These are phyloP conservation scores for Palaemon carinicauda DNA, from an alignment of 1,140 invertebrate species.

Conservation along the genomic window DNA sequence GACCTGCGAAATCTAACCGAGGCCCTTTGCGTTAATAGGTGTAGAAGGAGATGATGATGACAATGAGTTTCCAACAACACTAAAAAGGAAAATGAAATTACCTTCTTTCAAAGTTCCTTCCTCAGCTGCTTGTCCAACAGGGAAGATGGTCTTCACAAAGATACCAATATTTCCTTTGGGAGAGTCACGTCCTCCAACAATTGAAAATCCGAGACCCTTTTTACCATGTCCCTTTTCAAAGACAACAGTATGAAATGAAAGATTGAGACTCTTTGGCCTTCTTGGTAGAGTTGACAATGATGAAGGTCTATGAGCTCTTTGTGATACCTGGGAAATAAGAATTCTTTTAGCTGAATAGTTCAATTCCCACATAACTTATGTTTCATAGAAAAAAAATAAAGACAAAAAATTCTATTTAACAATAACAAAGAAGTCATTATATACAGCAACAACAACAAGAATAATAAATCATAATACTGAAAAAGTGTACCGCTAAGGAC, in stretches of 20 bases:
- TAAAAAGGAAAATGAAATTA: too few species aligned
- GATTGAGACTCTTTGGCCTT: constrained; percentile 60
- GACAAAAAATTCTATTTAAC: too few species aligned
- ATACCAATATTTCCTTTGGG: constrained; percentile 69
- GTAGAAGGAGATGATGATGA: too few species aligned
- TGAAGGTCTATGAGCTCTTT: constrained; percentile 35
- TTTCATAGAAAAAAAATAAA: too few species aligned
- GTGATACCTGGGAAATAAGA: constrained; percentile 18
- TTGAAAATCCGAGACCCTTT: constrained; percentile 69
- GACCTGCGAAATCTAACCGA: too few species aligned
- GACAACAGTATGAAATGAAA: constrained; percentile 61
- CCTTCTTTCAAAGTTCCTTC: constrained; percentile 68
- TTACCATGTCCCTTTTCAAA: constrained; percentile 66
- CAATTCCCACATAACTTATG: background rate
- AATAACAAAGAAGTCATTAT: too few species aligned
- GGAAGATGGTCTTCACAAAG: constrained; percentile 72
- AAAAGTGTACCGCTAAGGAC: too few species aligned
- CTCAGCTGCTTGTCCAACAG: constrained; percentile 67
- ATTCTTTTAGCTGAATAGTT: background rate
- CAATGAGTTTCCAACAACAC: too few species aligned
- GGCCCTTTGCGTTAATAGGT: too few species aligned
- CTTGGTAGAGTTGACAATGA: constrained; percentile 62
- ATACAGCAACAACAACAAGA: too few species aligned
- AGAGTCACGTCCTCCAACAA: constrained; percentile 70
- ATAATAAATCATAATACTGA: too few species aligned